These are phyloP conservation scores for Liodrosophila aerea DNA, from an alignment of 2,888 invertebrate species.

Conservation along the genomic window DNA sequence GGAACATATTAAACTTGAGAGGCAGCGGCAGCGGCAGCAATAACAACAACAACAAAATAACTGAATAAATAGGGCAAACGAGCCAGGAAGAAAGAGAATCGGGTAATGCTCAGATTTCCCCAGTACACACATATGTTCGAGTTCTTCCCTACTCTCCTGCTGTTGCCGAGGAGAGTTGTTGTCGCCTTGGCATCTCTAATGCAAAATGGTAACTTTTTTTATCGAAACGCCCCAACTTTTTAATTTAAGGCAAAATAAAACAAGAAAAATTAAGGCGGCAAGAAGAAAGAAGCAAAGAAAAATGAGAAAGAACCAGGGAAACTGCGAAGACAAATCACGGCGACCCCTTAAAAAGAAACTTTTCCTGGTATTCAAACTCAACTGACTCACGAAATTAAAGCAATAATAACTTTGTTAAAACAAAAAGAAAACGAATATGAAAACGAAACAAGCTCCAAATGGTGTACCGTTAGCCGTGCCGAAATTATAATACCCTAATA, in stretches of 20 bases:
- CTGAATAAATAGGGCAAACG: constrained; percentile 1
- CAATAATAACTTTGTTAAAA: constrained; percentile 72
- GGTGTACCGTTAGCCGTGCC: background rate
- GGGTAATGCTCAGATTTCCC: constrained; percentile 35
- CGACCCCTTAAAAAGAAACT: constrained; percentile 46
- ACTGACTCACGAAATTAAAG: constrained; percentile 74
- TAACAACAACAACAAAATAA: constrained; percentile 35
- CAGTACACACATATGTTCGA: constrained; percentile 18
- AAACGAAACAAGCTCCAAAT: too few relatives aligned
- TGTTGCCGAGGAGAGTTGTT: constrained; percentile 14
- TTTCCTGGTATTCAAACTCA: constrained; percentile 53
- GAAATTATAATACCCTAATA: too few relatives aligned
- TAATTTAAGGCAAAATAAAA: constrained; percentile 41
- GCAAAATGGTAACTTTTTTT: constrained; percentile 46
- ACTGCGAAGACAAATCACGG: constrained; percentile 54
- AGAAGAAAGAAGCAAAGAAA: background rate
- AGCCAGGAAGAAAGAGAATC: constrained; percentile 16
- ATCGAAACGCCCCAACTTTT: constrained; percentile 44
- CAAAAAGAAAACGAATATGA: constrained; percentile 13
- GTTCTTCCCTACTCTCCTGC: constrained; percentile 3
- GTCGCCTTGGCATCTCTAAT: constrained; percentile 30
- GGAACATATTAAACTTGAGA: constrained; percentile 74
- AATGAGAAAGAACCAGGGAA: background rate
- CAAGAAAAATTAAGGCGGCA: constrained; percentile 2
- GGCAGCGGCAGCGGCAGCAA: constrained; percentile 41